These are phyloP conservation scores for Hylia prasina DNA, from an alignment of 2,113 vertebrate genomes.

Conservation along the genomic window DNA sequence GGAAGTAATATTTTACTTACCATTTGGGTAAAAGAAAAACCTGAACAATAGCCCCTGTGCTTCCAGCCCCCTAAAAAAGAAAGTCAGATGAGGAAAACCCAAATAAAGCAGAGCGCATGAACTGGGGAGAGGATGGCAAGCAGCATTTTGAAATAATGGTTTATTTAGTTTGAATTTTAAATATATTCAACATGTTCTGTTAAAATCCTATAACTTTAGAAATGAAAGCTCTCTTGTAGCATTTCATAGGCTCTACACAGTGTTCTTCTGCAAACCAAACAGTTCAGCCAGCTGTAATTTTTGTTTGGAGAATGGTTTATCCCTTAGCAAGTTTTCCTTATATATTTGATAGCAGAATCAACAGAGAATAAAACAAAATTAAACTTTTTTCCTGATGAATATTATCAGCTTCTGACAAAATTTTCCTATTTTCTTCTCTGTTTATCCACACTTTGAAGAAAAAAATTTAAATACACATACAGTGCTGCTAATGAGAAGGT, in stretches of 20 bases:
- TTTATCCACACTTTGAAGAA: background rate
- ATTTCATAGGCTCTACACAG: background rate
- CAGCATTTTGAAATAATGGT: background rate
- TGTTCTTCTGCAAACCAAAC: background rate
- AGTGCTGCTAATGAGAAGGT: background rate
- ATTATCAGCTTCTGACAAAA: background rate
- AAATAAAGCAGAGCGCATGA: background rate
- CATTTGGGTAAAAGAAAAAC: background rate
- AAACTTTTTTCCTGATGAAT: background rate
- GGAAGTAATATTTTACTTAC: background rate
- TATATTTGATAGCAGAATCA: background rate
- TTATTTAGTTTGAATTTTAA: background rate
- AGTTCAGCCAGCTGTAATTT: background rate
- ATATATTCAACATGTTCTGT: background rate
- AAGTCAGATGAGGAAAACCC: background rate
- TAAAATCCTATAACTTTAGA: background rate
- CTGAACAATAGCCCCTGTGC: background rate
- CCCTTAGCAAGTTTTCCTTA: background rate
- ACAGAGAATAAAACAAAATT: background rate
- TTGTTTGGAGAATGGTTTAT: background rate
- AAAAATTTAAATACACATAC: background rate
- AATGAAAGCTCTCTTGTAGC: background rate
- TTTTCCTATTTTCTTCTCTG: background rate
- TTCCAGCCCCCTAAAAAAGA: background rate
- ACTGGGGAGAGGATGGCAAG: background rate